Evolutionary conservation across 1,140 invertebrate species (phyloP), one percentile per base, ranked within the genome.

Genomic region (Leptoteleia sp.): DNA sequence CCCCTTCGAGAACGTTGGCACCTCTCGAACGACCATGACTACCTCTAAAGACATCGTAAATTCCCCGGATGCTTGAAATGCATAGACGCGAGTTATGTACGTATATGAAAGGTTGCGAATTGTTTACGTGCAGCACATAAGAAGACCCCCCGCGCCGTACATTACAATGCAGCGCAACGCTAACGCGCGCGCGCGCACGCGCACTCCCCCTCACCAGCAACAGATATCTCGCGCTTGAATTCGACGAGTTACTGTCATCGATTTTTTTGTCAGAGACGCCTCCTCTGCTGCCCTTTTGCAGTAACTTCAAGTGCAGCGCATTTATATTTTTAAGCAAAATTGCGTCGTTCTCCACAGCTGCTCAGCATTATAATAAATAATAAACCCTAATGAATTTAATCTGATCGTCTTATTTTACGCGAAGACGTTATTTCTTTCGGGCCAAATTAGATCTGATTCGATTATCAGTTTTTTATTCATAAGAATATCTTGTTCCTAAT

Each of bases 21-120:
- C 76, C 76, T 73, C 70, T 79, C 68, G 62, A 79, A 79, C 68
- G 68, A 70, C 61, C 76, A 73, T 57, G 70, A 79, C 76, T 75
- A 79, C 76, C 68, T 52, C 64, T 79, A 75, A 79, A 79, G 76
- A 79, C 76, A 75, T 65, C 76, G 76, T 70, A 79, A 79, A 79
- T 79, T 73, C 70, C 59, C 76, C 29, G 27, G 76, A 79, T 79
- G 70, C 64, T 79, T 79, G 76, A 31, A 79, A 79, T 79, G 76
- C 76, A 79, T 75, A 79, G 76, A 79, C 76, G 68, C 55, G 62
- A 73, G 76, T 79, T 72, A 79, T 76, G 72, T 68, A 76, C 71
- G 71, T 76, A 76, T 75, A 75, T 77, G 75, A 71, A 77, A 70
- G 75, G 65, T 71, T 77, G 67, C 61, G 75, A 77, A 77, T 78